These are phyloP conservation scores for Acrocephalus arundinaceus DNA, from an alignment of 2,113 vertebrate genomes.

Conservation along the genomic window DNA sequence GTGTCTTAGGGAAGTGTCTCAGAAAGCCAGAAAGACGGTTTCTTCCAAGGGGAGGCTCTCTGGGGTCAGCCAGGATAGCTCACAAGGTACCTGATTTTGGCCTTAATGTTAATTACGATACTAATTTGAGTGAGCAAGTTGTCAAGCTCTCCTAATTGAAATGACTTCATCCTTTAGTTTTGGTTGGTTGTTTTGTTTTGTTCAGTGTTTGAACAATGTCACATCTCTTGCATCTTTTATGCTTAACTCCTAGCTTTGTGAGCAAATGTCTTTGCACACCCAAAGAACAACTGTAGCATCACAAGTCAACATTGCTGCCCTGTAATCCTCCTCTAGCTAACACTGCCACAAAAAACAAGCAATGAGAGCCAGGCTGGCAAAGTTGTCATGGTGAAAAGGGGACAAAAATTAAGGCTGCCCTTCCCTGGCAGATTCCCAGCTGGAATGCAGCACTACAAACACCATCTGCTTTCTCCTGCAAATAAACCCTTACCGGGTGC, in stretches of 20 bases:
- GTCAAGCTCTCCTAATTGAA: background rate
- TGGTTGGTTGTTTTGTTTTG: background rate
- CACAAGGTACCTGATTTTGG: background rate
- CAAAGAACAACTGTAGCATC: background rate
- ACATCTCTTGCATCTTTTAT: background rate
- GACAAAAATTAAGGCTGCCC: slow-evolving; percentile 39
- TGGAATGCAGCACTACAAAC: slow-evolving; percentile 29
- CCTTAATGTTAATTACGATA: background rate
- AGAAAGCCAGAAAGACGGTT: background rate
- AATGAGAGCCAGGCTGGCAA: background rate
- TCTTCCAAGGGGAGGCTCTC: background rate
- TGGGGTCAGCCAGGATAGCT: background rate
- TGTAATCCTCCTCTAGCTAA: background rate
- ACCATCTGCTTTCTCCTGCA: slow-evolving; percentile 43
- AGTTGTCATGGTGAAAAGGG: slow-evolving; percentile 26
- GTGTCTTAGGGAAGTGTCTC: background rate
- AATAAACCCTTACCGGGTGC: background rate
- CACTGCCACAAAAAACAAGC: background rate
- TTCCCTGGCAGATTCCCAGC: slow-evolving; percentile 40
- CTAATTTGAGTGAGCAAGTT: background rate
- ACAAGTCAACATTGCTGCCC: background rate
- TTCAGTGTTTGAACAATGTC: background rate
- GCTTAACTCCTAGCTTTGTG: background rate
- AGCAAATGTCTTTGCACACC: background rate
- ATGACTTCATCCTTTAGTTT: background rate